A percentile compares a stretch with the other conserved stretches of the same genome.
These are phyloP conservation scores for Rhadinocentrus ornatus DNA, from an alignment of 2,797 vertebrate species.

Conservation along the genomic window DNA sequence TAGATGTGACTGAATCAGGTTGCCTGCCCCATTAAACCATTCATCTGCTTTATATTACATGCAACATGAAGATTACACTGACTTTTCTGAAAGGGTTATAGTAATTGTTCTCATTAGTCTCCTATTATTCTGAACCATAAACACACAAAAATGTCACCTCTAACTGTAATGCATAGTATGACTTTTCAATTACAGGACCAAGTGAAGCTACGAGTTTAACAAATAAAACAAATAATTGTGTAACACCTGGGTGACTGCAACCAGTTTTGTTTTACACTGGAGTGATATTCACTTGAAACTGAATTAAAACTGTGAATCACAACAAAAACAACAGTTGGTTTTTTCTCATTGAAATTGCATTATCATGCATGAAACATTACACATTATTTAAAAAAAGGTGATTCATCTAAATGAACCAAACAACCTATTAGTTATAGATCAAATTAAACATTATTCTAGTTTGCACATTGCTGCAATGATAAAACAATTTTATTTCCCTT, in stretches of 20 bases:
- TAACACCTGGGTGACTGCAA: conserved; percentile 7
- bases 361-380: conserved; percentile 49
- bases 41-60: conserved; percentile 35
- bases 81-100: not conserved
- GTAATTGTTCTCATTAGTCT: not conserved
- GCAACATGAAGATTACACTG: conserved; percentile 5
- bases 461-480: not conserved
- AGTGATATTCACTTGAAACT: not conserved
- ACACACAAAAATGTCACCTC: not conserved
- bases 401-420: no score
- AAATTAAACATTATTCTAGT: not conserved
- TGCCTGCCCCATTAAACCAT: not conserved
- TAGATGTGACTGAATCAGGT: not conserved
- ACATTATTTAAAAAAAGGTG: conserved; percentile 22
- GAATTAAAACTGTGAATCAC: not conserved
- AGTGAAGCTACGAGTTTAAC: conserved; percentile 2
- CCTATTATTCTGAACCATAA: not conserved
- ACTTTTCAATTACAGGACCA: not conserved
- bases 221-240: conserved; percentile 25
- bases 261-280: conserved; percentile 9
- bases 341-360: conserved; percentile 7
- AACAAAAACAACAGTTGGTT: not conserved
- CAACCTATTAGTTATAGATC: not conserved
- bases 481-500: not conserved
- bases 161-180: not conserved